Evolutionary conservation across 2,113 vertebrate genomes (phyloP).

Genomic region (Promerops cafer): DNA sequence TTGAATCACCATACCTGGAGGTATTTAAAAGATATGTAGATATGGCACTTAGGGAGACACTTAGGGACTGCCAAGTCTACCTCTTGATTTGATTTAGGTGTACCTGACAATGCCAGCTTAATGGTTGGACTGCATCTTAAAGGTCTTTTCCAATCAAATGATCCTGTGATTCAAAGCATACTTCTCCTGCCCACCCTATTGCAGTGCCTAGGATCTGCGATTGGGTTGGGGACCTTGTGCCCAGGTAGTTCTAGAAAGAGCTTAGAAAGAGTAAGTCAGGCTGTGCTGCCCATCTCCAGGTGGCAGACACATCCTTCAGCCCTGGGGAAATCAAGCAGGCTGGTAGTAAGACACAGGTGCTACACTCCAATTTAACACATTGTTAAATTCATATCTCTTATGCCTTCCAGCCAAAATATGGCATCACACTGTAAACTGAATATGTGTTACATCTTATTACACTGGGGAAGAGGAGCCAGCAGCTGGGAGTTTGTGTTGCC

Average conservation of each 20-base stretch:
- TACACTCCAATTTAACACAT: neutral
- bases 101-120: neutral
- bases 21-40: neutral
- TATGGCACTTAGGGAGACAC: neutral
- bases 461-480: neutral
- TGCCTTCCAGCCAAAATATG: slow-evolving; percentile 21
- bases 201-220: accelerated
- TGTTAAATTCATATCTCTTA: slow-evolving; percentile 13
- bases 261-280: neutral
- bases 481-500: neutral
- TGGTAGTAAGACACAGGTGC: neutral
- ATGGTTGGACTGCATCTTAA: neutral
- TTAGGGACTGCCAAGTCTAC: neutral
- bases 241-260: neutral
- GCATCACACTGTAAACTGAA: neutral
- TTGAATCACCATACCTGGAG: neutral
- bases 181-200: neutral
- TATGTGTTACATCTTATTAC: neutral
- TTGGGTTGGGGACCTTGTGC: neutral
- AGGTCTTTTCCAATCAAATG: neutral
- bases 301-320: neutral
- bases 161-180: neutral
- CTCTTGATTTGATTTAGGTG: neutral
- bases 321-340: neutral
- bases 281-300: neutral